A percentile compares a stretch with the other conserved stretches of the same genome.
Conservation (phyloP, 1,140 invertebrate species). For the Paracyclopina nana region DNA sequence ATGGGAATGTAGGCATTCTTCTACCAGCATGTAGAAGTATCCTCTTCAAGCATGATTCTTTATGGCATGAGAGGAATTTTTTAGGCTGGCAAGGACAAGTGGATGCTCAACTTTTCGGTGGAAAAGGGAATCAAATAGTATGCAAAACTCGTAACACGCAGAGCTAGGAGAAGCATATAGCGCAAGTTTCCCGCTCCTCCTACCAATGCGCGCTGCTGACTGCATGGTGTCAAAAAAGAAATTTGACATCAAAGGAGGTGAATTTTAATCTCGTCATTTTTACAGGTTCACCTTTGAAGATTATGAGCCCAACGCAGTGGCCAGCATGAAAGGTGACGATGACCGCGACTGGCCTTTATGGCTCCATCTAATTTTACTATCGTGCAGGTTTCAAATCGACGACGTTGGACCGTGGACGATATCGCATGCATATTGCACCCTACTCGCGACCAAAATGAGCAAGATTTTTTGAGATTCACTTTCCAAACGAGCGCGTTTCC, state of each 20-base stretch:
- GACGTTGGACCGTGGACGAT: not conserved
- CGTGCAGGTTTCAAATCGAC: conserved; percentile 5
- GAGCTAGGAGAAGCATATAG: too few species aligned
- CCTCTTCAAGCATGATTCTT: not conserved
- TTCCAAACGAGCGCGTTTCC: too few species aligned
- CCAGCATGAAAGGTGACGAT: not conserved
- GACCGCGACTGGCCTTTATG: too few species aligned
- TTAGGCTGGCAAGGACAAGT: not conserved
- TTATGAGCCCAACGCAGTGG: not conserved
- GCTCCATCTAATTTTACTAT: not conserved
- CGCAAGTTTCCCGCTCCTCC: too few species aligned
- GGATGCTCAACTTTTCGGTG: not conserved
- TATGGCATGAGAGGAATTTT: not conserved
- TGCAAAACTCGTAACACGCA: not conserved
- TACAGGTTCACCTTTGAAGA: conserved; percentile 8
- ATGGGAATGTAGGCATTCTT: not conserved
- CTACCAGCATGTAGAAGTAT: not conserved
- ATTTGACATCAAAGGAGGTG: not conserved
- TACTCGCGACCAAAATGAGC: conserved; percentile 11
- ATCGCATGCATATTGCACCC: conserved; percentile 12
- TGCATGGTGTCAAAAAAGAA: not conserved
- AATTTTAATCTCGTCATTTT: not conserved
- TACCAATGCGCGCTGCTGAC: not conserved
- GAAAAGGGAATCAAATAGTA: not conserved
- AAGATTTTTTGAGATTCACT: too few species aligned